phyloP scores from a whole-genome alignment of 92 coral and sea anemone species.

The Chrysogorgia sp. region DNA sequence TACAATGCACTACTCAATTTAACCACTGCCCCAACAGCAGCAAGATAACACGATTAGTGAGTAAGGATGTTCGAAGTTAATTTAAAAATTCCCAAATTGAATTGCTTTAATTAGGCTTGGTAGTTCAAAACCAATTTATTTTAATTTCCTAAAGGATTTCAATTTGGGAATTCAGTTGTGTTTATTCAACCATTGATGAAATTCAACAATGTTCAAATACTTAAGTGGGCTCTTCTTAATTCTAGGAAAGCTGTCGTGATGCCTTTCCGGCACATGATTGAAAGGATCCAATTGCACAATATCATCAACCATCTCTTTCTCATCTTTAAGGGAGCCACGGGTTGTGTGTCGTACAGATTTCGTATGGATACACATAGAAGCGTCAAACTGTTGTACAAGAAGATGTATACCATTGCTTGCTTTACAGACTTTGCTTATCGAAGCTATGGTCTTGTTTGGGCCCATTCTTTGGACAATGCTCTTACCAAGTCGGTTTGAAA shows the following conservation, averaged over 20 bases:
- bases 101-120: too few relatives aligned
- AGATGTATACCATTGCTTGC: conserved; percentile 57
- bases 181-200: conserved; percentile 67
- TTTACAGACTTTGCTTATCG: conserved; percentile 66
- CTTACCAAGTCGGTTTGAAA: conserved; percentile 44
- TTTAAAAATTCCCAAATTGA: too few relatives aligned
- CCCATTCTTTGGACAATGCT: conserved; percentile 59
- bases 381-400: conserved; percentile 48
- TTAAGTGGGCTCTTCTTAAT: conserved; percentile 52
- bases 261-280: conserved; percentile 37
- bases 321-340: conserved; percentile 66
- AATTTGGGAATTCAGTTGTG: conserved; percentile 51
- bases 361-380: conserved; percentile 62
- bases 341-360: conserved; percentile 71
- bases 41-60: too few relatives aligned
- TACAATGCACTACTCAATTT: too few relatives aligned
- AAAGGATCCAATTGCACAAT: conserved; percentile 52
- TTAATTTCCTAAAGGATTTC: conserved; percentile 1
- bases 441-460: conserved; percentile 58
- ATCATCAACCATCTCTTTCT: conserved; percentile 62
- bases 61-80: too few relatives aligned
- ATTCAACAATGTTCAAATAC: conserved; percentile 65
- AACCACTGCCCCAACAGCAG: too few relatives aligned
- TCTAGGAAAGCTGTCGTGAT: conserved; percentile 65
- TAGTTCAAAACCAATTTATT: too few relatives aligned